These are phyloP conservation scores for Parazoanthus atlanticus DNA, from an alignment of 92 coral and sea anemone species.

Conservation along the genomic window DNA sequence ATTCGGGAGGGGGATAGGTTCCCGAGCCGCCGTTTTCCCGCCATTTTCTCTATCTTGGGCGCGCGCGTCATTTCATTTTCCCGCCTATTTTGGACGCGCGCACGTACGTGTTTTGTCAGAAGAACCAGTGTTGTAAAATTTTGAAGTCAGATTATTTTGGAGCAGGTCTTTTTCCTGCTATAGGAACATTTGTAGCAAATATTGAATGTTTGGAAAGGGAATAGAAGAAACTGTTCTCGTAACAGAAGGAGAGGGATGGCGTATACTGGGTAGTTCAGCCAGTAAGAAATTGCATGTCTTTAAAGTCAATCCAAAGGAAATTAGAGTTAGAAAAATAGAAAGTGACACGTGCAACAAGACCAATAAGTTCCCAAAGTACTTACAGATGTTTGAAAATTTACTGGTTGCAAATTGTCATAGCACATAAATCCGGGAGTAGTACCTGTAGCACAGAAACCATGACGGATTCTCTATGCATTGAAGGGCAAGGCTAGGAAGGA, in stretches of 20 bases:
- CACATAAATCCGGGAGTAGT: constrained; percentile 45
- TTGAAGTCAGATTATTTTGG: too few species aligned
- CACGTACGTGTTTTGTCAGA: too few species aligned
- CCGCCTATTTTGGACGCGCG: too few species aligned
- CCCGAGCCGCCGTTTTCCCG: too few species aligned
- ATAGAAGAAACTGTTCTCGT: constrained; percentile 28
- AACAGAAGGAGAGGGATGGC: constrained; percentile 13
- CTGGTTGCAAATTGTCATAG: constrained; percentile 19
- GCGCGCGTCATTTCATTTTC: too few species aligned
- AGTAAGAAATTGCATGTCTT: constrained; percentile 9
- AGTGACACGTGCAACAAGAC: constrained; percentile 18
- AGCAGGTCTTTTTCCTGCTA: not conserved
- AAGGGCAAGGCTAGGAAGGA: constrained; percentile 31
- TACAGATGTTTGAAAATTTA: constrained; percentile 29
- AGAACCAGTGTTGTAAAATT: too few species aligned
- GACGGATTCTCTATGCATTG: constrained; percentile 38
- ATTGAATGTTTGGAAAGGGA: constrained; percentile 18
- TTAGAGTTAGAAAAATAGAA: not conserved
- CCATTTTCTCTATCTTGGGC: too few species aligned
- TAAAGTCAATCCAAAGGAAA: constrained; percentile 10
- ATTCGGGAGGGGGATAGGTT: too few species aligned
- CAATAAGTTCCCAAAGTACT: constrained; percentile 19
- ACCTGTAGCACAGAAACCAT: constrained; percentile 40
- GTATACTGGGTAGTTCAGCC: constrained; percentile 35
- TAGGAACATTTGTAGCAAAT: not conserved